phyloP scores from a whole-genome alignment of 1,140 invertebrate genomes.

The Zaprionus inermis region DNA sequence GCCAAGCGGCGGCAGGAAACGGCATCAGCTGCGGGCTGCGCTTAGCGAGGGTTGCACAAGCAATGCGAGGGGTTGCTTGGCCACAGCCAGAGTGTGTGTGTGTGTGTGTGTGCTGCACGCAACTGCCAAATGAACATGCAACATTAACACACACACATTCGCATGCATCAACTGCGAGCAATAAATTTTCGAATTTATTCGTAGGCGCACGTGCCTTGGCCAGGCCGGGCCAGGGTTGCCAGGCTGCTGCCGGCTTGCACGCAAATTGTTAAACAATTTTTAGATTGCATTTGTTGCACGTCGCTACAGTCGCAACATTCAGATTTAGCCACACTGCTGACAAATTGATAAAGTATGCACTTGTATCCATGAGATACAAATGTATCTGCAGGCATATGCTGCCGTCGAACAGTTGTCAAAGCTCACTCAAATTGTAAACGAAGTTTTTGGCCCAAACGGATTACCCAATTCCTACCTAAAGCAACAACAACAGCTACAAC shows the following conservation, averaged over 20 bases:
- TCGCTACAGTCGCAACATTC: neutral
- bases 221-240: neutral
- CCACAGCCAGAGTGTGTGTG: conserved; percentile 34
- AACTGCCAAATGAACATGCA: conserved; percentile 73
- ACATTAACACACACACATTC: conserved; percentile 49
- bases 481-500: conserved; percentile 18
- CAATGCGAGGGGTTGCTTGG: conserved; percentile 40
- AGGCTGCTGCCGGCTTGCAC: no score
- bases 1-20: conserved; percentile 56
- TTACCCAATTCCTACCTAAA: conserved; percentile 31
- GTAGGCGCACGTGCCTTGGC: conserved; percentile 59
- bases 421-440: conserved; percentile 41
- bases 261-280: conserved; percentile 20
- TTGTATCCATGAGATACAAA: conserved; percentile 24
- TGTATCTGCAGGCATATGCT: conserved; percentile 6
- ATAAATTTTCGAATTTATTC: conserved; percentile 63
- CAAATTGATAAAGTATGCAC: conserved; percentile 44
- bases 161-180: conserved; percentile 9
- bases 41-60: conserved; percentile 62
- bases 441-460: conserved; percentile 32
- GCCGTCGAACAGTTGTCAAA: conserved; percentile 27
- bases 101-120: conserved; percentile 57
- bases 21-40: conserved; percentile 62
- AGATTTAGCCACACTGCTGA: conserved; percentile 22
- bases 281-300: conserved; percentile 26